Base-by-base conservation (phyloP, 2,888 invertebrate genomes). In the Shargacucullia verbasci region DNA sequence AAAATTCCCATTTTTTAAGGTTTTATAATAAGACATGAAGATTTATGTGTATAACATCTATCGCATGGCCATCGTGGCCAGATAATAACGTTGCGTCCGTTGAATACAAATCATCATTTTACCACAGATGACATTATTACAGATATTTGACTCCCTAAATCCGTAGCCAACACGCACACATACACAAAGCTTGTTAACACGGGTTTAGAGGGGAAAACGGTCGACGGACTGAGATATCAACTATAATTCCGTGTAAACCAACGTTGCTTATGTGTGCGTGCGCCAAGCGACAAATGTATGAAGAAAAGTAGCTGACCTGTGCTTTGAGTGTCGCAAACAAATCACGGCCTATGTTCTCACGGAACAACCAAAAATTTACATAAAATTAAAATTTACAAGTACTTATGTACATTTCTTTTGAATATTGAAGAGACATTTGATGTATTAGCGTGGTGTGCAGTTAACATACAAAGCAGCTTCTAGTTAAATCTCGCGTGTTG, bases 341-440 rank as follows among this genome's bases (percentile, higher is more conserved):
- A 74, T 70, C 80, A 80, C 80, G 78, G 59, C 54, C 37, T 31
- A 38, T 61, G 80, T 85, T 86, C 86, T 80, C 86, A 86, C 84
- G 84, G 73, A 66, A 39, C 52, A 59, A 72, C 54, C 78, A 72
- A 52, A 76, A 79, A 84, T 84, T 78, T 49, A 74, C 70, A 76
- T 78, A 58, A 71, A 71, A 76, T 78, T 76, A 78, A 76, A 70
- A 73, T 76, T 65, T 66, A 68, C 66, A 31, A 61, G 50, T 65
- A 71, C 60, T 56, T 59, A 66, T 41, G 35, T 37, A 60, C 33
- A 58, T 70, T 76, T 59, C 53, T 64, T 64, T 63, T 70, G 76
- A 77, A 75, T 77, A 72, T 70, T 70, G 65, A 65, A 48, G 38
- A 72, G 62, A 50, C 73, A 41, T 63, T 59, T 73, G 66, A 73